Evolutionary conservation across 2,113 vertebrate genomes (phyloP).

Genomic region (Oryzias woworae): DNA sequence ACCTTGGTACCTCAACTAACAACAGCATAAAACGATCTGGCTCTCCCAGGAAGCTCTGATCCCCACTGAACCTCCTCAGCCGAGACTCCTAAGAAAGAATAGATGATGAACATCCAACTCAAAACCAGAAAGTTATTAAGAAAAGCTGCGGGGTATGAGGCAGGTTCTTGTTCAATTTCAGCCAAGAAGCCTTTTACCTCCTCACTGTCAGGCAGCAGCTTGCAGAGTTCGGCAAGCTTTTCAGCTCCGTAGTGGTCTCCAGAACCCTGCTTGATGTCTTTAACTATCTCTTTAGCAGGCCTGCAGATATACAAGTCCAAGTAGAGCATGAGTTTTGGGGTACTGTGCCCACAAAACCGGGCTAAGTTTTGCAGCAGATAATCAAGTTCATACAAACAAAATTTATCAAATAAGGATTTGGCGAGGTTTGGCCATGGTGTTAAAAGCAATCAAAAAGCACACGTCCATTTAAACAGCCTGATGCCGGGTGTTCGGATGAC

Average conservation of each 20-base stretch:
- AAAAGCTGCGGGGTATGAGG: conserved; percentile 21
- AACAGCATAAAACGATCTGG: conserved; percentile 80
- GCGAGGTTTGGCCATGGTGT: conserved; percentile 40
- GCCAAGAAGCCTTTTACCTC: conserved; percentile 68
- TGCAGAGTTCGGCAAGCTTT: conserved; percentile 78
- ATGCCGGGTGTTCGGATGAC: conserved; percentile 36
- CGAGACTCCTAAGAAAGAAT: conserved; percentile 70
- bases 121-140: not conserved
- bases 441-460: conserved; percentile 39
- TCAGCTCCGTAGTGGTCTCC: conserved; percentile 76
- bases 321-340: conserved; percentile 38
- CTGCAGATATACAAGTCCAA: conserved; percentile 53
- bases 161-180: conserved; percentile 17
- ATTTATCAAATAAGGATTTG: not conserved
- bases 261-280: conserved; percentile 74
- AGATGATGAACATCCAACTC: not conserved
- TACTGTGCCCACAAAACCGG: no score
- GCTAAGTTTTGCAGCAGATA: no score
- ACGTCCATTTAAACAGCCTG: conserved; percentile 9
- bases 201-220: conserved; percentile 77
- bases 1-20: conserved; percentile 80
- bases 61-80: conserved; percentile 72
- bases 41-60: conserved; percentile 72
- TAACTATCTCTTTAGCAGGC: conserved; percentile 74
- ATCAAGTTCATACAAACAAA: no score